phyloP scores from a whole-genome alignment of 2,797 vertebrate species.

The Acomys russatus region DNA sequence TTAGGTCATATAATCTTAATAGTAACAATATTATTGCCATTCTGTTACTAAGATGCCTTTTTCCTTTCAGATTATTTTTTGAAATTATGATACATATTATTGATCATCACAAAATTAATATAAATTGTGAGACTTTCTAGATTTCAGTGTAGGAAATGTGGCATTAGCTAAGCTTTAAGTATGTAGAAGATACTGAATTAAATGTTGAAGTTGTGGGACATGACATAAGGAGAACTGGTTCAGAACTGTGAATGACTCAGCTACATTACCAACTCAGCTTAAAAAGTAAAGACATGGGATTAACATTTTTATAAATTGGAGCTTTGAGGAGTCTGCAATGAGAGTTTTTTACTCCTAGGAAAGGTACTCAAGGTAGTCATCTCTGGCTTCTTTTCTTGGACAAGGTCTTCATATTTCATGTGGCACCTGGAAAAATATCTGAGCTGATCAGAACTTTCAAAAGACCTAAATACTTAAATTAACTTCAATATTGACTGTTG shows the following conservation, averaged over 20 bases:
- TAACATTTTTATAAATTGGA: background rate
- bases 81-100: background rate
- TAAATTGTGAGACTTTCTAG: background rate
- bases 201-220: background rate
- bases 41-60: background rate
- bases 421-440: background rate
- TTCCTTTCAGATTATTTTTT: slow-evolving; percentile 18
- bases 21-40: background rate
- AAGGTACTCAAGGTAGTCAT: background rate
- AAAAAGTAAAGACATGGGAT: background rate
- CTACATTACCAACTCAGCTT: background rate
- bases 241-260: background rate
- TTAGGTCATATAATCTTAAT: too few relatives aligned
- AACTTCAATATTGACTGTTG: background rate
- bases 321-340: background rate
- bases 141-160: background rate
- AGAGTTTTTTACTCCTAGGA: background rate
- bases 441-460: background rate
- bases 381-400: background rate
- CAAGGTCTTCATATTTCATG: background rate
- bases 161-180: background rate
- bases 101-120: background rate
- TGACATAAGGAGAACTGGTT: background rate
- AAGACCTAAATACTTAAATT: slow-evolving; percentile 5
- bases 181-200: background rate